Conservation (phyloP, 2,797 vertebrate genomes). For the Propithecus deckenii region DNA sequence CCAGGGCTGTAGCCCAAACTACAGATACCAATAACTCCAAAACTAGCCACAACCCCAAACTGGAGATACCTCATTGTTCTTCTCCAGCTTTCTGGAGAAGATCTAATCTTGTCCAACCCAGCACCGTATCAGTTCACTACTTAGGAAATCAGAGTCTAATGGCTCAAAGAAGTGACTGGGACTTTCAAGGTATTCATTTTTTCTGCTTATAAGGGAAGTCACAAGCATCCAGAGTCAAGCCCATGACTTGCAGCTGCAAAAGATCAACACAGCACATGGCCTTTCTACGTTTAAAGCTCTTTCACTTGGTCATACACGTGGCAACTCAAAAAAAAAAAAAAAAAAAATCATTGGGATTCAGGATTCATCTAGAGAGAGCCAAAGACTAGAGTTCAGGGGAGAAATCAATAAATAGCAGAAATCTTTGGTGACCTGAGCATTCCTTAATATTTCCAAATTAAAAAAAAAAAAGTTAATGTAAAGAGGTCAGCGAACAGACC, state of each 20-base stretch:
- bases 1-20: neutral
- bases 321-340: neutral
- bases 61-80: neutral
- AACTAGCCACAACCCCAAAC: neutral
- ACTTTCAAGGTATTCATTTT: neutral
- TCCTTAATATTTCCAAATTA: neutral
- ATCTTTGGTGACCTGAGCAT: neutral
- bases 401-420: neutral
- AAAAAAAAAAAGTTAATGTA: neutral
- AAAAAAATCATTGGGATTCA: neutral
- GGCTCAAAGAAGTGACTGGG: neutral
- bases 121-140: neutral
- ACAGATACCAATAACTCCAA: neutral
- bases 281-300: neutral
- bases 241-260: neutral
- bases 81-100: neutral
- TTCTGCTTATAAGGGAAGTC: neutral
- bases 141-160: neutral
- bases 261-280: neutral
- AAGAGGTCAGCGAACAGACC: neutral
- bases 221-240: neutral
- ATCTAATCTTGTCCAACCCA: neutral
- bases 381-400: neutral
- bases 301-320: neutral
- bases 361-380: neutral